These are phyloP conservation scores for Lasioglossum oenotherae DNA, from an alignment of 2,888 invertebrate genomes.

Conservation along the genomic window DNA sequence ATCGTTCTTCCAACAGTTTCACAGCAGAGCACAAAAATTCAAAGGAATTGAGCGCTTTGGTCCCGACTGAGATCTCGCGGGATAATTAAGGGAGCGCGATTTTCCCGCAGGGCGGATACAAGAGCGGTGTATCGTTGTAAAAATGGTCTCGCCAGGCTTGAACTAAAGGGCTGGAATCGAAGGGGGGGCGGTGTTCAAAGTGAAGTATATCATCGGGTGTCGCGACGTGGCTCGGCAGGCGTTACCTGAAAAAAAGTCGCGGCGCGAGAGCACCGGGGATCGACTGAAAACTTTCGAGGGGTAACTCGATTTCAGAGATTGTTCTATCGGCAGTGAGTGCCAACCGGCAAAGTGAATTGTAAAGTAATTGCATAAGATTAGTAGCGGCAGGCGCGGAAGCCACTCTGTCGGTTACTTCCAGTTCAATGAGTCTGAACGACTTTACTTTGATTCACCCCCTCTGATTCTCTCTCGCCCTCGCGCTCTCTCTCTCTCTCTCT, in stretches of 20 bases:
- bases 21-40: background rate
- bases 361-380: conserved; percentile 84
- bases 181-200: conserved; percentile 15
- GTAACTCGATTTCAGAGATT: conserved; percentile 81
- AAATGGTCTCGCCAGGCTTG: background rate
- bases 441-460: conserved; percentile 82
- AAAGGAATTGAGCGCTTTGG: background rate
- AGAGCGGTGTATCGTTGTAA: background rate
- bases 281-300: conserved; percentile 70
- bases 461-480: conserved; percentile 57
- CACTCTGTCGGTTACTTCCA: conserved; percentile 84
- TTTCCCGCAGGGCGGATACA: background rate
- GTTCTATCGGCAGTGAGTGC: conserved; percentile 82
- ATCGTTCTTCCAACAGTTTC: background rate
- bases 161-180: conserved; percentile 13
- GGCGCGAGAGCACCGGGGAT: conserved; percentile 36
- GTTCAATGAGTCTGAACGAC: conserved; percentile 83
- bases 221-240: conserved; percentile 48
- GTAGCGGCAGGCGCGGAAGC: conserved; percentile 81
- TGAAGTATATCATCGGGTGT: conserved; percentile 53
- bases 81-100: conserved; percentile 1
- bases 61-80: background rate
- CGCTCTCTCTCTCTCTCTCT: conserved; percentile 25
- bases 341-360: conserved; percentile 83
- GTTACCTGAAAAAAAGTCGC: conserved; percentile 54